Evolutionary conservation across 1,140 invertebrate genomes (phyloP).

Genomic region (Ephestia elutella): DNA sequence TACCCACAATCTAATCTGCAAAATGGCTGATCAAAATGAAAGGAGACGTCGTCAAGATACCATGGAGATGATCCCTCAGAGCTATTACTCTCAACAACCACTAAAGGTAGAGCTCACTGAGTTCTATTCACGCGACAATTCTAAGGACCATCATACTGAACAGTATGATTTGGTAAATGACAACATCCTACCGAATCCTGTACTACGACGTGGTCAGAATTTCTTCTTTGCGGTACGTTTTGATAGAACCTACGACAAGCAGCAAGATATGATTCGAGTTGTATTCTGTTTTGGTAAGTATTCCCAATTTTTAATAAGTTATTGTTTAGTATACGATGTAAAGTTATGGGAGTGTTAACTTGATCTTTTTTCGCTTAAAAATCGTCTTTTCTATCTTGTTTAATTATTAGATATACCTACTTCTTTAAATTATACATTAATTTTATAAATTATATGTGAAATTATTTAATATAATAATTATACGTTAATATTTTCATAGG

Average conservation of each 20-base stretch:
- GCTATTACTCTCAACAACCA: conserved; percentile 72
- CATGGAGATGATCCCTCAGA: conserved; percentile 68
- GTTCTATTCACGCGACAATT: conserved; percentile 79
- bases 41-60: conserved; percentile 69
- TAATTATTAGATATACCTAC: no score
- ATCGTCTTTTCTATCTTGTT: no score
- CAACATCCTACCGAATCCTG: conserved; percentile 68
- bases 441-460: no score
- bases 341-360: no score
- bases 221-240: conserved; percentile 79
- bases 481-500: conserved; percentile 59
- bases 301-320: no score
- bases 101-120: conserved; percentile 77
- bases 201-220: conserved; percentile 77
- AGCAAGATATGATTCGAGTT: conserved; percentile 68
- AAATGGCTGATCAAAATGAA: conserved; percentile 71
- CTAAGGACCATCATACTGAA: conserved; percentile 78
- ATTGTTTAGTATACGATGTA: no score
- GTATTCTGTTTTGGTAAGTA: conserved; percentile 70
- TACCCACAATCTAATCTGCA: conserved; percentile 68
- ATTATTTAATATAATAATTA: no score
- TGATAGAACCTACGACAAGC: conserved; percentile 69
- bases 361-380: no score
- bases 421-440: no score
- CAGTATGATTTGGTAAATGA: conserved; percentile 78